Evolutionary conservation across 2,797 vertebrate genomes (phyloP).

Genomic region (Microctenopoma lineatum): DNA sequence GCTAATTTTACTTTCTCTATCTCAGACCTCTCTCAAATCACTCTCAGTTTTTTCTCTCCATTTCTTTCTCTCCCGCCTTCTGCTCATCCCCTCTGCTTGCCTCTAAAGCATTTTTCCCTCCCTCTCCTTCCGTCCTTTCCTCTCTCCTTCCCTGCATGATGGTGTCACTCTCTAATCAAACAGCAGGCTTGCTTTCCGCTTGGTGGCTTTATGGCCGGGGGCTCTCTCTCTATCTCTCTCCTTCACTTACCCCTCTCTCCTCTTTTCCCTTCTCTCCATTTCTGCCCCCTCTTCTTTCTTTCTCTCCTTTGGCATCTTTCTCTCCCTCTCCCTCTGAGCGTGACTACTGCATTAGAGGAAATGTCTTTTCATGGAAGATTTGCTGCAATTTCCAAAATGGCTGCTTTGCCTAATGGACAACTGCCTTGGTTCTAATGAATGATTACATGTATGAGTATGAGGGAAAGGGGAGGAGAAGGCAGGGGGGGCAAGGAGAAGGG

Average conservation of each 20-base stretch:
- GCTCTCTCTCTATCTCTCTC: conserved; percentile 67
- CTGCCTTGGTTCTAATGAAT: conserved; percentile 85
- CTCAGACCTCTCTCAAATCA: conserved; percentile 59
- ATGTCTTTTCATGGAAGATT: conserved; percentile 92
- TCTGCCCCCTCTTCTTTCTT: conserved; percentile 47
- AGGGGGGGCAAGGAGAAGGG: background rate
- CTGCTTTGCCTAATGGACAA: conserved; percentile 89
- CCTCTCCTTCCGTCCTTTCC: conserved; percentile 37
- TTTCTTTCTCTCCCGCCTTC: conserved; percentile 30
- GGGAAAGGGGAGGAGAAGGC: background rate
- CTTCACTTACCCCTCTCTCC: conserved; percentile 30
- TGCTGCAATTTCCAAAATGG: conserved; percentile 88
- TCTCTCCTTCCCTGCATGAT: conserved; percentile 59
- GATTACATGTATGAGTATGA: conserved; percentile 73
- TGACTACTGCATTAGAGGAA: conserved; percentile 89
- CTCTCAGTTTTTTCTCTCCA: conserved; percentile 30
- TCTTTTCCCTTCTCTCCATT: conserved; percentile 35
- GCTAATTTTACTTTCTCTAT: conserved; percentile 76
- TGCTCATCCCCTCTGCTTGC: conserved; percentile 43
- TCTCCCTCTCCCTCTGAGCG: conserved; percentile 74
- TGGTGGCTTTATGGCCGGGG: conserved; percentile 87
- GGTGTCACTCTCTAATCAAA: conserved; percentile 86
- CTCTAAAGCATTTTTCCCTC: conserved; percentile 54
- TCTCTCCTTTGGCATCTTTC: conserved; percentile 61
- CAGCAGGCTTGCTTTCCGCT: conserved; percentile 89